Conservation (phyloP, 2,113 vertebrate species). For the Microcebus lehilahytsara region DNA sequence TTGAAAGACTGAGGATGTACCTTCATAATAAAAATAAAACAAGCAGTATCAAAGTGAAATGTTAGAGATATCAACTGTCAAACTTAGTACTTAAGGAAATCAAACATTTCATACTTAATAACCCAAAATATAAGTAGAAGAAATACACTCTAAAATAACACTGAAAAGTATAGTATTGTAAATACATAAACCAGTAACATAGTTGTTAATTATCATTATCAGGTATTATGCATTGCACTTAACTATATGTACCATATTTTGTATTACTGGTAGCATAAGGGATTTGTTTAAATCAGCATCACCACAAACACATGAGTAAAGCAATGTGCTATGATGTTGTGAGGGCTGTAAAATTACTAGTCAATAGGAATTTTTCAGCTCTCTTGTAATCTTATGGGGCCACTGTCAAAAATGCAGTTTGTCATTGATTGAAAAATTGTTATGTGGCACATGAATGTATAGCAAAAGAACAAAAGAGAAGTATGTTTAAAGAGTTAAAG, state of each 20-base stretch:
- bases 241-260: background rate
- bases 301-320: background rate
- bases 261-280: background rate
- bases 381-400: background rate
- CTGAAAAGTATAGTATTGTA: background rate
- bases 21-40: too few relatives aligned
- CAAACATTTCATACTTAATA: too few relatives aligned
- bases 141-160: background rate
- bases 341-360: background rate
- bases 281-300: background rate
- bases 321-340: background rate
- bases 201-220: background rate
- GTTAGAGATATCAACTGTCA: too few relatives aligned
- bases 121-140: background rate
- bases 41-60: too few relatives aligned
- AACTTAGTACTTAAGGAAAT: too few relatives aligned
- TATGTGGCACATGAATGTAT: background rate
- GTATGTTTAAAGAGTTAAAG: background rate
- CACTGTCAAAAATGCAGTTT: background rate
- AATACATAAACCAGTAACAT: background rate
- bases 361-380: background rate
- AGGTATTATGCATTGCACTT: background rate
- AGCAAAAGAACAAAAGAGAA: background rate
- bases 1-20: too few relatives aligned
- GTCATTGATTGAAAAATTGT: background rate